Percentiles rank a stretch among this genome's conserved stretches.
phyloP scores from a whole-genome alignment of 2,888 invertebrate genomes.

The Gasteruption jaculator region DNA sequence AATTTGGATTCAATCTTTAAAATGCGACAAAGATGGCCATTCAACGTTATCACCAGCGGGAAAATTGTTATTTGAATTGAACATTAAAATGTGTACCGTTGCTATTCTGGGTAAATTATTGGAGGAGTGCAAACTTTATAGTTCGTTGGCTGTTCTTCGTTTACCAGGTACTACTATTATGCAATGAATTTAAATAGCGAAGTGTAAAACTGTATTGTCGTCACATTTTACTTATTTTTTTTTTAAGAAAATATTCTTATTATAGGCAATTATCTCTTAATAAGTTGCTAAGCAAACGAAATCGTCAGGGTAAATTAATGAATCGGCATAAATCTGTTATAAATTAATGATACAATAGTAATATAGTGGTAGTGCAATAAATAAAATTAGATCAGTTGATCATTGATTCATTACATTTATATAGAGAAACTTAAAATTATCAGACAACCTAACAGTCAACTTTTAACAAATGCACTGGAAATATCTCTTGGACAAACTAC shows the following conservation, averaged over 20 bases:
- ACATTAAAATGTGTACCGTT: constrained; percentile 35
- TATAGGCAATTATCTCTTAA: too few relatives aligned
- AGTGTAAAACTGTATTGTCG: neutral
- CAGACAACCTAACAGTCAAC: constrained; percentile 30
- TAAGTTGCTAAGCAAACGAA: too few relatives aligned
- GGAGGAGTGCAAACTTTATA: constrained; percentile 30
- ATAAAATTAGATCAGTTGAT: too few relatives aligned
- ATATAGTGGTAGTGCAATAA: too few relatives aligned
- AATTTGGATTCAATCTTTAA: constrained; percentile 30
- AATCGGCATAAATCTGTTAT: too few relatives aligned
- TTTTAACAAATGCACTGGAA: constrained; percentile 15
- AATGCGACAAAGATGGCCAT: constrained; percentile 11
- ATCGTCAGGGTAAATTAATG: too few relatives aligned
- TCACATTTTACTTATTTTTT: neutral
- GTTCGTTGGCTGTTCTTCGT: constrained; percentile 32
- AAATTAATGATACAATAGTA: too few relatives aligned
- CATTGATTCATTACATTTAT: too few relatives aligned
- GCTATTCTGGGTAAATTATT: constrained; percentile 32
- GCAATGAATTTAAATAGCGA: neutral
- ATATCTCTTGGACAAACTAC: constrained; percentile 28
- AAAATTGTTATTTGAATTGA: constrained; percentile 34
- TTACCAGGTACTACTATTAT: constrained; percentile 31
- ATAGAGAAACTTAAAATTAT: too few relatives aligned
- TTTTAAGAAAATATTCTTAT: too few relatives aligned
- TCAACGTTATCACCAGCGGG: constrained; percentile 30